Base-by-base conservation (phyloP, 2,888 invertebrate genomes). In the Dryadula phaetusa region DNA sequence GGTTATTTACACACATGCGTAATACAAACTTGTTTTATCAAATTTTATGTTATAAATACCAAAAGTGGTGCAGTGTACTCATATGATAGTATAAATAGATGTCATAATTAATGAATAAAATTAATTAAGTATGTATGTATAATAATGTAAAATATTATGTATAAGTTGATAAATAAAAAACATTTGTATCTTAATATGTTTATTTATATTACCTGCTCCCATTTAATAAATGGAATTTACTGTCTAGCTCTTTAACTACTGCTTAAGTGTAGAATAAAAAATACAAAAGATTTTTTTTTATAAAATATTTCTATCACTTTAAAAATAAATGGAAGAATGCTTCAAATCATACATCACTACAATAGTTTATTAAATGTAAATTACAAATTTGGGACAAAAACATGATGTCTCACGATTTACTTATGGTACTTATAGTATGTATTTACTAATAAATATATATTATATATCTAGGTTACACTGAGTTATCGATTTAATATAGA, bases 141-240 rank as follows among this genome's bases (percentile, higher is more conserved):
- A 37, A 37, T 37, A 37, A 37, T 6, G 12, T 4, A n/a, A 47
- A 7, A 49, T 52, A 16, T 28, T 8, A 4, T n/a, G 28, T 28
- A 16, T 10, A 32, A 25, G 37, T 49, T 65, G 56, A 40, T 53
- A 69, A 73, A 70, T 69, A 69, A 67, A 67, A 69, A 65, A 70
- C 69, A 62, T 53, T 64, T 60, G 66, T 46, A 66, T 54, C 72
- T 68, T 66, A 64, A 64, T 34, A 70, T 54, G 64, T 66, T 70
- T 71, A 71, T 72, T 72, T 64, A 64, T 58, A 65, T 49, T 20
- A 69, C 71, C 71, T 71, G 71, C 85, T 87, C 85, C 86, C 87
- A 86, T 85, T 82, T 56, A 20, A 69, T 71, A 69, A 75, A 72
- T 70, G 71, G 76, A 67, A 58, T 64, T 67, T 63, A 20, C 66